Base-by-base conservation (phyloP, 2,113 vertebrate species). In the Pangasianodon hypophthalmus region DNA sequence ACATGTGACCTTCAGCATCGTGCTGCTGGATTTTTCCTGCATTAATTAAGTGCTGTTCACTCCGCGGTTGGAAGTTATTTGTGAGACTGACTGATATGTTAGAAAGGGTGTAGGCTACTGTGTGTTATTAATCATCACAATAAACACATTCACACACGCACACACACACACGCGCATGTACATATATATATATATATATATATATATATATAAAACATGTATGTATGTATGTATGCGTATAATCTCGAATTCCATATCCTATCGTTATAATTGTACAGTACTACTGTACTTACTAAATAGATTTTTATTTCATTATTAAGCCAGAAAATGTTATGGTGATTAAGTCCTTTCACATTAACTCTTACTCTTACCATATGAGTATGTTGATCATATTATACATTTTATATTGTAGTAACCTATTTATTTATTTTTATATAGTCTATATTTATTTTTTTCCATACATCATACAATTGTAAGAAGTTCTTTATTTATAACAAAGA, bases 1-100 rank as follows among this genome's bases (percentile, higher is more conserved):
- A 44, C 73, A 82, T 24, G 83, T 71, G 85, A 89, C 69, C 87
- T 54, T 88, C 48, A 73, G 84, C 41, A 85, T 86, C 5, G 84
- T 58, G 60, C 79, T 87, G 29, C 81, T 81, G 44, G 41, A 44
- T 88, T 77, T 77, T 80, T 67, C 32, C 60, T 48, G 26, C 81
- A 75, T 84, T 89, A 83, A 87, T 89, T 11, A 87, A 71, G 48
- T 32, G 44, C 87, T 67, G 58, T 44, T 81, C 41, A 32, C n/a
- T 73, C 50, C 67, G n/a, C 19, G 67, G 67, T 56, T 41, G 67
- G 50, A 75, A 73, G 37, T 73, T 86, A 29, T 88, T 26, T 81
- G 73, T 50, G n/a, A 88, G 75, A 37, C 7, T 86, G 80, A 48
- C n/a, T 82, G 58, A 87, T 54, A n/a, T 87, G 86, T 46, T 18